These are phyloP conservation scores for Smittia aterrima DNA, from an alignment of 2,888 invertebrate genomes.

Conservation along the genomic window DNA sequence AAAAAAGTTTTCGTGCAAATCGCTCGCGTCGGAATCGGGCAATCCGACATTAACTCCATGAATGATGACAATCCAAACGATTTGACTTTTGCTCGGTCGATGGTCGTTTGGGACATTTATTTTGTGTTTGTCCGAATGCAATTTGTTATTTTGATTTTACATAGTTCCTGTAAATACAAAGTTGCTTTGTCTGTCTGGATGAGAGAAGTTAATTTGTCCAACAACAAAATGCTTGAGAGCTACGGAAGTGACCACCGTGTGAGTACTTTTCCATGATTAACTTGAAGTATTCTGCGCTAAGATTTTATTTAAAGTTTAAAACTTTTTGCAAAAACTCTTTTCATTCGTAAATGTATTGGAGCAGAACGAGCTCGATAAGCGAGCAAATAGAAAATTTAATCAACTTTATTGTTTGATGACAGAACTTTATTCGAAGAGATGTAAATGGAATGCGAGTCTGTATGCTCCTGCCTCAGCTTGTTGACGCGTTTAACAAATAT, in stretches of 20 bases:
- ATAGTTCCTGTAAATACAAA: constrained; percentile 7
- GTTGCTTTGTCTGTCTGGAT: neutral
- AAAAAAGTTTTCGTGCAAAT: constrained; percentile 25
- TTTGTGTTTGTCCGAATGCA: neutral
- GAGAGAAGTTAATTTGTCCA: too few species aligned
- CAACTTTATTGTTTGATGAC: constrained; percentile 30
- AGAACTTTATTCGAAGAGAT: constrained; percentile 11
- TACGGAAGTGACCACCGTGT: too few species aligned
- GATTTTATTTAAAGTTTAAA: too few species aligned
- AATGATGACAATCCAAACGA: neutral
- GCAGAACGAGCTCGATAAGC: neutral
- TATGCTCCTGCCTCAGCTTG: neutral
- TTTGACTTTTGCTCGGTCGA: constrained; percentile 1
- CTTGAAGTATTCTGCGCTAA: too few species aligned
- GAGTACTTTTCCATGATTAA: too few species aligned
- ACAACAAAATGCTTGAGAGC: too few species aligned
- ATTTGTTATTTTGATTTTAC: constrained; percentile 10
- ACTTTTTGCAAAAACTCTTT: too few species aligned
- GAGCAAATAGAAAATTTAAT: constrained; percentile 28
- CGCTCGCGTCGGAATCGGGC: neutral
- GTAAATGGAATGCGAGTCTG: constrained; percentile 17
- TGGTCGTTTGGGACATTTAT: neutral
- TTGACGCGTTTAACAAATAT: neutral
- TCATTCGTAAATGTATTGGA: neutral
- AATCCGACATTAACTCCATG: constrained; percentile 16